phyloP scores from a whole-genome alignment of 2,797 vertebrate species.

The Falco columbarius region DNA sequence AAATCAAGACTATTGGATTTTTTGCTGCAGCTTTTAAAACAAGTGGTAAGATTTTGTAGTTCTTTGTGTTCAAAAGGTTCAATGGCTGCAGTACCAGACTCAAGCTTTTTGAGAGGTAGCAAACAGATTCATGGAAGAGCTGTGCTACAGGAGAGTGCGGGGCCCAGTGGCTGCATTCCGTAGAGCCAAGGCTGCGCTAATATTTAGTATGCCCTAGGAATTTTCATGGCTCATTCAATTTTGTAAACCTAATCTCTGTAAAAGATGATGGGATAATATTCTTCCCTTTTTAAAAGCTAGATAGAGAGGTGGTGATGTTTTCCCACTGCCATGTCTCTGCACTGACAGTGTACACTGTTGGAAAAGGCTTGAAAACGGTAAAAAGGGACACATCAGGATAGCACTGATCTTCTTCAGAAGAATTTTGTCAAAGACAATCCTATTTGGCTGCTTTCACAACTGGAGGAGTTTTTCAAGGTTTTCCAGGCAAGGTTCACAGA shows the following conservation, averaged over 20 bases:
- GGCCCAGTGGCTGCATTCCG: neutral
- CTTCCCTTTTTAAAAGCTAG: neutral
- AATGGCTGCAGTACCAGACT: neutral
- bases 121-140: neutral
- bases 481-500: neutral
- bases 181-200: accelerated
- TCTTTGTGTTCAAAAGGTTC: neutral
- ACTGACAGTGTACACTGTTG: neutral
- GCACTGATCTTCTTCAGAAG: neutral
- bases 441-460: neutral
- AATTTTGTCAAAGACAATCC: neutral
- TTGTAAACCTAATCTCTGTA: neutral
- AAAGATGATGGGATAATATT: neutral
- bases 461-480: neutral
- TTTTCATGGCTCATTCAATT: neutral
- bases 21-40: neutral
- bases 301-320: neutral
- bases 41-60: neutral
- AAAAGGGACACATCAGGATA: neutral
- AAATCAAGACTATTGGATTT: neutral
- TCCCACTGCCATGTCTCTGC: accelerated
- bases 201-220: neutral
- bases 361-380: neutral
- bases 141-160: neutral
- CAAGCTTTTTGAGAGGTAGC: neutral